Evolutionary conservation across 2,113 vertebrate species (phyloP), one percentile per base, ranked within the genome.

Genomic region (Osmerus mordax): DNA sequence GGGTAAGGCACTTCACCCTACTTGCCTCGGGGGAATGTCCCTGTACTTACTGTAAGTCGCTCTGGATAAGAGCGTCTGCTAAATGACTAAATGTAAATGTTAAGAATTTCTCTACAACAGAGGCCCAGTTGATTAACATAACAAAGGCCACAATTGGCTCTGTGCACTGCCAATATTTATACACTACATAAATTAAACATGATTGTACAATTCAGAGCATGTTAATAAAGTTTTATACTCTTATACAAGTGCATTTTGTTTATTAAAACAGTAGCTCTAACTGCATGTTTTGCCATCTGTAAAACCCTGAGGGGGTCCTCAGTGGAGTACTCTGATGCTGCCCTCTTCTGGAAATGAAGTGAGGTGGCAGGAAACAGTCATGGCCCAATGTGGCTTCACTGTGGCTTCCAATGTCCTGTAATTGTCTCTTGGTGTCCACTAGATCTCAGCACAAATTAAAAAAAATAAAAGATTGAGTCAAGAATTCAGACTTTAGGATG

Each of bases 151-250:
- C 36, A 13, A 56, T 32, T 19, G 28, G 8, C 23, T 14, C 13
- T 32, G 25, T 51, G 15, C 11, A 16, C 56, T 18, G 5, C 52
- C 19, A 47, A 15, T 75, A 72, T 71, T 32, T 73, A 74, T 73
- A 74, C 23, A 56, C 15, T 56, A 74, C 1, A 74, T 65, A 69
- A 67, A 69, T 9, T 47, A 71, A 71, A 53, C 23, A 5, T 60
- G 11, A 2, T 8, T 71, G 36, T 64, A 63, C 19, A 36, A 36
- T 32, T 56, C 54, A 56, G n/a, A 56, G n/a, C 54, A 56, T 56
- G 28, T 64, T 64, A 32, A 16, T 32, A 64, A 64, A 21, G 58
- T 8, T 3, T 7, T 16, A 54, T 54, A 66, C 25, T 8, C 11
- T 7, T 7, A 54, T 54, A 66, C 25, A 41, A 36, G 62, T 64